A percentile compares a stretch with the other conserved stretches of the same genome.
phyloP scores from a whole-genome alignment of 2,113 vertebrate genomes.

The Pyrgilauda ruficollis region DNA sequence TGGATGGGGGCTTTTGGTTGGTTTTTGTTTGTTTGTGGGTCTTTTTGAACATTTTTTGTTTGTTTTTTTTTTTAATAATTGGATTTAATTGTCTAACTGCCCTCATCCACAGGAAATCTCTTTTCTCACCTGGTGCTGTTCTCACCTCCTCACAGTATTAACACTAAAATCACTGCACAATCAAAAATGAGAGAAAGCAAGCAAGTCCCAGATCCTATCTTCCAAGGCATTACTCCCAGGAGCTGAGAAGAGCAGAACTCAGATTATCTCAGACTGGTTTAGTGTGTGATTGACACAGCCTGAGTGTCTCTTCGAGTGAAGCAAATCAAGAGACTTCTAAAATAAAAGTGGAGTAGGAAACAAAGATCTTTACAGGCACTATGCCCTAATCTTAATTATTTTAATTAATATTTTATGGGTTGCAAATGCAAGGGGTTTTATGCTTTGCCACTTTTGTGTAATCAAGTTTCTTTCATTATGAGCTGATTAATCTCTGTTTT shows the following conservation, averaged over 20 bases:
- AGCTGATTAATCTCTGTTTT: constrained; percentile 40
- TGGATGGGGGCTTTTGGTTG: accelerated
- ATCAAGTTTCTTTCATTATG: constrained; percentile 26
- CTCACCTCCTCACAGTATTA: neutral
- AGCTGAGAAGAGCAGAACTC: neutral
- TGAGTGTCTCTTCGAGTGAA: neutral
- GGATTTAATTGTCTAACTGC: neutral
- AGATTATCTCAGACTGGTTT: neutral
- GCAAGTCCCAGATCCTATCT: neutral
- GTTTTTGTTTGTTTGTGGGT: accelerated
- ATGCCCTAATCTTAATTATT: neutral
- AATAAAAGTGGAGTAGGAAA: neutral
- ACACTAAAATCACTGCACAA: neutral
- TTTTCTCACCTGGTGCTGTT: neutral
- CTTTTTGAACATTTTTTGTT: neutral
- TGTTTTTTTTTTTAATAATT: neutral
- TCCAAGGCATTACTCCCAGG: neutral
- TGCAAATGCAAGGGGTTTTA: neutral
- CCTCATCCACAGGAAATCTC: neutral
- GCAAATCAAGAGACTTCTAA: neutral
- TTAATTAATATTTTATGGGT: constrained; percentile 16
- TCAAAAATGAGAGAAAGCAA: neutral
- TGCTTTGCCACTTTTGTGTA: neutral
- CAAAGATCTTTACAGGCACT: neutral
- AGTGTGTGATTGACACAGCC: neutral